phyloP scores from a whole-genome alignment of 2,888 invertebrate species.

The Drosophila hawaiiensis region DNA sequence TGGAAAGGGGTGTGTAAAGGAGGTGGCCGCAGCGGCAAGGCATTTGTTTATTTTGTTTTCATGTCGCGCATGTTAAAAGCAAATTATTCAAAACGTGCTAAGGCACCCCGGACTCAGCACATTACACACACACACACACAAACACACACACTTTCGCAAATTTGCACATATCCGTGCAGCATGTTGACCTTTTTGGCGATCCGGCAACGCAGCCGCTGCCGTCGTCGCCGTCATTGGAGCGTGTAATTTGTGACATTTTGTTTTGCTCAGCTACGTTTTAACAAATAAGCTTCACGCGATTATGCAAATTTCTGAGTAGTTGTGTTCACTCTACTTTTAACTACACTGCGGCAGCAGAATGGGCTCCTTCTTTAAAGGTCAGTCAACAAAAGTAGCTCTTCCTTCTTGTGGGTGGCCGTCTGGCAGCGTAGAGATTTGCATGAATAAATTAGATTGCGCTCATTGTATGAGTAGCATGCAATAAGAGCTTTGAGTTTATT shows the following conservation, averaged over 20 bases:
- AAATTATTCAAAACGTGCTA: conserved; percentile 76
- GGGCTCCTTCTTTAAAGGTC: conserved; percentile 38
- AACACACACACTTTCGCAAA: conserved; percentile 17
- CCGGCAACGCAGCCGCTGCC: conserved; percentile 26
- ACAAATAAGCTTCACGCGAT: conserved; percentile 81
- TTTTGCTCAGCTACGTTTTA: conserved; percentile 65
- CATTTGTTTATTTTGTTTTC: conserved; percentile 77
- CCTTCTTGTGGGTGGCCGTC: conserved; percentile 7
- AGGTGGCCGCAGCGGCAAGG: conserved; percentile 38
- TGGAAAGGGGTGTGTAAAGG: not conserved
- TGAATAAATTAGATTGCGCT: conserved; percentile 71
- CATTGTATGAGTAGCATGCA: conserved; percentile 41
- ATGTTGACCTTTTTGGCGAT: conserved; percentile 64
- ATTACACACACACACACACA: conserved; percentile 29
- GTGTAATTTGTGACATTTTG: conserved; percentile 79
- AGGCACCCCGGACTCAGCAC: conserved; percentile 23
- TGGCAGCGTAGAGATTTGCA: conserved; percentile 54
- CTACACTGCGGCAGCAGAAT: conserved; percentile 25
- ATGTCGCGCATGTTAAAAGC: conserved; percentile 81
- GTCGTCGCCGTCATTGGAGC: conserved; percentile 52
- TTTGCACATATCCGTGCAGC: conserved; percentile 39
- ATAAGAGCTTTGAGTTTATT: conserved; percentile 38
- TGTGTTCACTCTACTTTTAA: conserved; percentile 35
- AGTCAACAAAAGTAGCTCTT: conserved; percentile 26
- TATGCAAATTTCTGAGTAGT: conserved; percentile 65